A percentile compares a stretch with the other conserved stretches of the same genome.
These are phyloP conservation scores for Hemicrepidius hirtus DNA, from an alignment of 2,888 invertebrate species.

Conservation along the genomic window DNA sequence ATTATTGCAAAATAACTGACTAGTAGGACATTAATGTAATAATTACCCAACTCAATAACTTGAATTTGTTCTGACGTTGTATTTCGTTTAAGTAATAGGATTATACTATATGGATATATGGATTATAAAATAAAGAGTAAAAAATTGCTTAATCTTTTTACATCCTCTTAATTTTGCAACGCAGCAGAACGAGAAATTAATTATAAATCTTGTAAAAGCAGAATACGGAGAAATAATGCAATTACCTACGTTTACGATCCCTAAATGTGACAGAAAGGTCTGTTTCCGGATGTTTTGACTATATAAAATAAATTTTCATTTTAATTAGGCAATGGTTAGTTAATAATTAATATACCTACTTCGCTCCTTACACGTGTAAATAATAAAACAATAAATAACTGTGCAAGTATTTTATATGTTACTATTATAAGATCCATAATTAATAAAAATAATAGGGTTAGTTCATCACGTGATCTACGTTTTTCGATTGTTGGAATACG, in stretches of 20 bases:
- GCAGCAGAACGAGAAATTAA: constrained; percentile 12
- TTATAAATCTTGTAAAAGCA: constrained; percentile 24
- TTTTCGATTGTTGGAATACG: no score
- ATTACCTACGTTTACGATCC: constrained; percentile 10
- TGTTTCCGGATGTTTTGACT: constrained; percentile 5
- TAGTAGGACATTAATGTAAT: no score
- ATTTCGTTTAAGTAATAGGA: no score
- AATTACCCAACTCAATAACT: no score
- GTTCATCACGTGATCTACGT: no score
- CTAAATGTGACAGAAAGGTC: not conserved
- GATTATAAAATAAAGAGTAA: constrained; percentile 10
- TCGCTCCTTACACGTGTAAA: not conserved
- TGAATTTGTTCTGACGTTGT: not conserved
- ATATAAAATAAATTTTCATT: constrained; percentile 1
- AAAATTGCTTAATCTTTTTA: constrained; percentile 15
- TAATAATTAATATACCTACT: not conserved
- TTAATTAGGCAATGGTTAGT: not conserved
- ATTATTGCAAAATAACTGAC: no score
- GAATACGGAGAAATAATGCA: constrained; percentile 5
- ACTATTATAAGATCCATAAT: no score
- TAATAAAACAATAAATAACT: no score
- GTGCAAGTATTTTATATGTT: no score
- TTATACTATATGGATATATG: no score
- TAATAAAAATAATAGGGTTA: no score
- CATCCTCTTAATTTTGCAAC: constrained; percentile 16